Evolutionary conservation across 2,797 vertebrate genomes (phyloP), one percentile per base, ranked within the genome.

Genomic region (Salmo trutta): DNA sequence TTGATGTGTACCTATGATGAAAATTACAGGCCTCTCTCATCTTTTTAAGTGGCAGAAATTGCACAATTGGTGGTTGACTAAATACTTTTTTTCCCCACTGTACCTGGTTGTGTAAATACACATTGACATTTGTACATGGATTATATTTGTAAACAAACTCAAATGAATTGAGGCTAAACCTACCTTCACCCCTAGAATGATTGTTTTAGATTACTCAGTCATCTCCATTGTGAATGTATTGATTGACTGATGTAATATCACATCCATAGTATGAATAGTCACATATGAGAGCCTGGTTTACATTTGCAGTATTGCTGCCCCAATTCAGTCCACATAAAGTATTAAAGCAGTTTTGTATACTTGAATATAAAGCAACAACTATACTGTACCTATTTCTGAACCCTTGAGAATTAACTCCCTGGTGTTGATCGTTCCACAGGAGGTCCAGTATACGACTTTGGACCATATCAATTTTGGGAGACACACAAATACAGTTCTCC

Each of bases 371-470:
- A 7, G 64, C 14, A 31, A 6, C 7, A 27, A 7, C 64, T 66
- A 66, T 29, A 31, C 64, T 31, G 29, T 29, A 31, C 21, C 27
- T 29, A 16, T 62, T 62, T 66, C 64, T 14, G 21, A 66, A 15
- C 16, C 16, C 5, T 16, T 29, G 53, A 15, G 19, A 29, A 67
- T 33, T 3, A 67, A 29, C 66, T 33, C 16, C 2, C 66, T 68
- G 29, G 24, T 66, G 3, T 66, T 66, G 27, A 68, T 68, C 14
- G 29, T 31, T 33, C 27, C 72, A 19, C 21, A 74, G 72, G 72
- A 74, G 52, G 27, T 74, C 54, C 72, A 74, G 51, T 74, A 74
- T n/a, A 17, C 72, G 3, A 74, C 72, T 59, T 74, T 74, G 27
- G 72, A 74, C 16, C 7, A 29, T 15, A n/a, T n/a, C 1, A 21